phyloP scores from a whole-genome alignment of 92 coral and sea anemone genomes.

The Parazoanthus darwini region DNA sequence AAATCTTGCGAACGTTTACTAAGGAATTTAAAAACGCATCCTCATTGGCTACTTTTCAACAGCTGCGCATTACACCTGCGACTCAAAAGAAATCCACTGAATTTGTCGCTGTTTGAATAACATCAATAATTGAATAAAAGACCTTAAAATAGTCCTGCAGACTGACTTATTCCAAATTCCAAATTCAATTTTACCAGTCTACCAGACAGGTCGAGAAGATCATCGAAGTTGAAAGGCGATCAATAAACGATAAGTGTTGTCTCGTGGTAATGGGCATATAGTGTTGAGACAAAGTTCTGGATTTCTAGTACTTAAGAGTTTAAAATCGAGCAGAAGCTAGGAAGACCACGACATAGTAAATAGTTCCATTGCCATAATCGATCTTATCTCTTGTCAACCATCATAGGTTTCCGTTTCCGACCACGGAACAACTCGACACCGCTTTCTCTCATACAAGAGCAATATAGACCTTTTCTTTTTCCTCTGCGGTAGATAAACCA shows the following conservation, averaged over 20 bases:
- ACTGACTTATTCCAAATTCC: neutral
- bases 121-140: neutral
- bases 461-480: constrained; percentile 4
- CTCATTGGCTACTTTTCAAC: constrained; percentile 11
- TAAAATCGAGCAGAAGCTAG: neutral
- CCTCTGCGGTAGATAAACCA: constrained; percentile 5
- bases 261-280: neutral
- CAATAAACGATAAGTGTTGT: neutral
- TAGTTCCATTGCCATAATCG: neutral
- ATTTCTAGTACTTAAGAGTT: neutral
- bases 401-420: neutral
- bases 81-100: neutral
- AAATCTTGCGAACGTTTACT: neutral
- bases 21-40: neutral
- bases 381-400: neutral
- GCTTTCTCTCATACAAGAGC: neutral
- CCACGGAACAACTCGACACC: neutral
- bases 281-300: neutral
- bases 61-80: constrained; percentile 19
- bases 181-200: neutral
- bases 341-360: neutral
- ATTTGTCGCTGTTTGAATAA: neutral
- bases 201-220: neutral
- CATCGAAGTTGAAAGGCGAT: neutral
- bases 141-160: neutral